Evolutionary conservation across 1,140 invertebrate species (phyloP).

Genomic region (Papilio dardanus): DNA sequence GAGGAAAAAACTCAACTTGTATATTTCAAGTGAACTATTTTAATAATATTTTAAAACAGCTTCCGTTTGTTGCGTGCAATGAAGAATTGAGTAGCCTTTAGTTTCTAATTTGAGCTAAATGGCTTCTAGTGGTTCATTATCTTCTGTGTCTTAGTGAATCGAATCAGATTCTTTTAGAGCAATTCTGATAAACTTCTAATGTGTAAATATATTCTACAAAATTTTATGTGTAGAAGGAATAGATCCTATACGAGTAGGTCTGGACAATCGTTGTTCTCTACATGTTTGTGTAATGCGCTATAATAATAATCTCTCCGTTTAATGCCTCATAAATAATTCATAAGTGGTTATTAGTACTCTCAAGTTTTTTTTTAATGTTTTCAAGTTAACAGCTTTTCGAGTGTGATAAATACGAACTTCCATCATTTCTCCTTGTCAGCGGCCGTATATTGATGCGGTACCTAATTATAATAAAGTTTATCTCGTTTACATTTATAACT

Average conservation of each 20-base stretch:
- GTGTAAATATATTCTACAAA: background rate
- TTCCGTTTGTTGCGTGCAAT: slow-evolving; percentile 61
- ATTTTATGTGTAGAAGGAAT: background rate
- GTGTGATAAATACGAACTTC: slow-evolving; percentile 32
- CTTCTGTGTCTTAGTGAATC: too few species aligned
- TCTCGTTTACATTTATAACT: slow-evolving; percentile 29
- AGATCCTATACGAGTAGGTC: slow-evolving; percentile 62
- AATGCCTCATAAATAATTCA: slow-evolving; percentile 72
- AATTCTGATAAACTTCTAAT: background rate
- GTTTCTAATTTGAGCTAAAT: background rate
- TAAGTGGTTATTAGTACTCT: slow-evolving; percentile 62
- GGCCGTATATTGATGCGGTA: slow-evolving; percentile 27
- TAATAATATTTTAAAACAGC: slow-evolving; percentile 72
- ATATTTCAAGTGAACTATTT: slow-evolving; percentile 68
- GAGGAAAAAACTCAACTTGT: slow-evolving; percentile 64
- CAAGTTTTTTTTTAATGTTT: slow-evolving; percentile 49
- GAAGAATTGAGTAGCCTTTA: background rate
- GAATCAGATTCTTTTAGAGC: background rate
- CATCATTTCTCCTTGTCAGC: slow-evolving; percentile 31
- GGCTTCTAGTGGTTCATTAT: background rate
- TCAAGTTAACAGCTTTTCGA: slow-evolving; percentile 26
- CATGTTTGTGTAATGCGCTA: slow-evolving; percentile 62
- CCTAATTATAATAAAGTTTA: slow-evolving; percentile 32
- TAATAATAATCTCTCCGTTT: slow-evolving; percentile 63
- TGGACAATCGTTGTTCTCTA: slow-evolving; percentile 61